Conservation (phyloP, 2,113 vertebrate genomes). For the Gymnarchus niloticus region DNA sequence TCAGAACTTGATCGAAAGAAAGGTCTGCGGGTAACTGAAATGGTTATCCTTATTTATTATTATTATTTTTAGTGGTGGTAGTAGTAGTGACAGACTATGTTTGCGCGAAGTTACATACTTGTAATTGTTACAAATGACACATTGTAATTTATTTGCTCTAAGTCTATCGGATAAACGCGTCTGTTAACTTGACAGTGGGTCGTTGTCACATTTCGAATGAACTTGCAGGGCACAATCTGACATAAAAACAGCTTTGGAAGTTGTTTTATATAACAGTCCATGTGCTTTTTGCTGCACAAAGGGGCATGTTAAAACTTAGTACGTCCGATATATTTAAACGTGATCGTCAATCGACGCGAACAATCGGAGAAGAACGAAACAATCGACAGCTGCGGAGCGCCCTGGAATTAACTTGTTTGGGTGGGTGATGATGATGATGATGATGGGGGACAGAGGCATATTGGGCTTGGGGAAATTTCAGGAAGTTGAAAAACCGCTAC, state of each 20-base stretch:
- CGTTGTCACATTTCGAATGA: background rate
- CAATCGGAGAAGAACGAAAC: background rate
- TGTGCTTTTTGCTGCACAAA: too few relatives aligned
- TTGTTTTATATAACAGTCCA: background rate
- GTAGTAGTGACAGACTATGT: too few relatives aligned
- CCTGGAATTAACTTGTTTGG: background rate
- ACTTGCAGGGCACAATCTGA: background rate
- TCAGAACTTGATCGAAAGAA: too few relatives aligned
- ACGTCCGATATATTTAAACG: background rate
- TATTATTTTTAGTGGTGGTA: too few relatives aligned
- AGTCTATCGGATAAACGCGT: background rate
- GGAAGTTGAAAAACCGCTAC: conserved; percentile 61
- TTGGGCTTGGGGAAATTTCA: conserved; percentile 28
- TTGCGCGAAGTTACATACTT: too few relatives aligned
- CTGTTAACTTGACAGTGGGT: background rate
- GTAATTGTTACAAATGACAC: too few relatives aligned
- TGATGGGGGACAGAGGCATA: conserved; percentile 1
- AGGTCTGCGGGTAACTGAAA: too few relatives aligned
- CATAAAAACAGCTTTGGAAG: background rate
- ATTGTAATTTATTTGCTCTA: too few relatives aligned
- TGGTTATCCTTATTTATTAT: too few relatives aligned
- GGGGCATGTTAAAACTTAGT: background rate
- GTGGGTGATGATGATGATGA: background rate
- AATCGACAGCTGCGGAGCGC: background rate
- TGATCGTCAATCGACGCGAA: background rate